Evolutionary conservation across 2,113 vertebrate genomes (phyloP).

Genomic region (Anolis carolinensis): DNA sequence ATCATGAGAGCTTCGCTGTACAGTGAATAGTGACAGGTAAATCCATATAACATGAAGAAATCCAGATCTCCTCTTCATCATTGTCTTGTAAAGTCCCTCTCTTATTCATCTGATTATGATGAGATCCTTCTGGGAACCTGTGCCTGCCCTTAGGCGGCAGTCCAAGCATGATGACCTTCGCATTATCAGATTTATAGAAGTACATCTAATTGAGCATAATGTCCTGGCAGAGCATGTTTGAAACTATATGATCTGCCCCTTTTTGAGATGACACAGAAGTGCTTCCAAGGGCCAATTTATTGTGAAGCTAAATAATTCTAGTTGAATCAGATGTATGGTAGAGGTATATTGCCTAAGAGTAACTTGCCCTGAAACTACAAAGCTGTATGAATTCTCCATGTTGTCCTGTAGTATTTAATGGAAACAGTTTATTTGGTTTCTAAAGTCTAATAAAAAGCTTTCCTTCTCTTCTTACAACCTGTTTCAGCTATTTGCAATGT

Average conservation of each 20-base stretch:
- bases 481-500: not conserved
- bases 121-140: constrained; percentile 3
- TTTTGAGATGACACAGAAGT: not conserved
- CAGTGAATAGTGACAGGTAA: constrained; percentile 21
- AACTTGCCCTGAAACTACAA: not conserved
- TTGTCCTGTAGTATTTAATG: not conserved
- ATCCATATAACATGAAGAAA: constrained; percentile 47
- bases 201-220: not conserved
- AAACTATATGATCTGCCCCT: not conserved
- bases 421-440: not conserved
- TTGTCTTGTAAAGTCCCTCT: constrained; percentile 24
- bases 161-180: constrained; percentile 34
- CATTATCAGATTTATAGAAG: constrained; percentile 23
- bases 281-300: constrained; percentile 17
- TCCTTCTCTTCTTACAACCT: not conserved
- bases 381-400: not conserved
- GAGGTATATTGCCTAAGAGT: not conserved
- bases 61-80: not conserved
- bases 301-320: not conserved
- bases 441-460: not conserved
- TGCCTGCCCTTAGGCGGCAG: constrained; percentile 43
- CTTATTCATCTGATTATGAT: constrained; percentile 5
- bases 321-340: not conserved
- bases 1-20: constrained; percentile 29
- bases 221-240: not conserved